These are phyloP conservation scores for Cynoglossus semilaevis DNA, from an alignment of 2,113 vertebrate species.

Conservation along the genomic window DNA sequence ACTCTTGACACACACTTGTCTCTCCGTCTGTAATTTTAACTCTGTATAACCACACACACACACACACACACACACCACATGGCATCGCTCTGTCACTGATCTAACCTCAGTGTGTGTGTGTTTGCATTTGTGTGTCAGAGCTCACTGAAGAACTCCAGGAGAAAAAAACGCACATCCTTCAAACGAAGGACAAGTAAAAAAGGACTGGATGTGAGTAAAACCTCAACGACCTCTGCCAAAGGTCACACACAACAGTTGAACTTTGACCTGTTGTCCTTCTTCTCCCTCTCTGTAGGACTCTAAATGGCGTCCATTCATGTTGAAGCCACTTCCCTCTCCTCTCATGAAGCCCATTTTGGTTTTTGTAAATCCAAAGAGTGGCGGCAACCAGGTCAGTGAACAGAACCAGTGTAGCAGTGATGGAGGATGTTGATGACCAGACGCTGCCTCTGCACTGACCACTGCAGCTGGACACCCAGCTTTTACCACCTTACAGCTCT, in stretches of 20 bases:
- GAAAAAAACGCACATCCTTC: slow-evolving; percentile 97
- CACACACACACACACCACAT: slow-evolving; percentile 16
- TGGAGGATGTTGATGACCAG: no score
- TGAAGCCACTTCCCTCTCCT: slow-evolving; percentile 93
- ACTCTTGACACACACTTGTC: slow-evolving; percentile 51
- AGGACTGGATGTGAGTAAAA: slow-evolving; percentile 87
- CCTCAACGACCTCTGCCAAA: no score
- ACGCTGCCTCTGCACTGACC: no score
- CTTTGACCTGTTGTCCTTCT: no score
- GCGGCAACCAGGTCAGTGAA: slow-evolving; percentile 90
- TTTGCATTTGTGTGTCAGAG: slow-evolving; percentile 61
- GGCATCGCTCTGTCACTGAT: not conserved
- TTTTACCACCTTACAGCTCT: no score
- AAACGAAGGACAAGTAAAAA: slow-evolving; percentile 97
- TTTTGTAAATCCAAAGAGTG: slow-evolving; percentile 97
- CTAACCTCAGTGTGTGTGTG: slow-evolving; percentile 26
- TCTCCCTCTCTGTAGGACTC: slow-evolving; percentile 78
- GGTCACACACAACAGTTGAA: no score
- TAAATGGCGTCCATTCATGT: slow-evolving; percentile 93
- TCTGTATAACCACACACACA: slow-evolving; percentile 24
- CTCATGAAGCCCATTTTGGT: slow-evolving; percentile 98
- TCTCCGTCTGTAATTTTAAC: slow-evolving; percentile 28
- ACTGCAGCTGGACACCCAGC: no score
- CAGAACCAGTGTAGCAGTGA: no score
- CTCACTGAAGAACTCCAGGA: slow-evolving; percentile 89